Base-by-base conservation (phyloP, 2,113 vertebrate species). In the Phrynosoma blainvillii region DNA sequence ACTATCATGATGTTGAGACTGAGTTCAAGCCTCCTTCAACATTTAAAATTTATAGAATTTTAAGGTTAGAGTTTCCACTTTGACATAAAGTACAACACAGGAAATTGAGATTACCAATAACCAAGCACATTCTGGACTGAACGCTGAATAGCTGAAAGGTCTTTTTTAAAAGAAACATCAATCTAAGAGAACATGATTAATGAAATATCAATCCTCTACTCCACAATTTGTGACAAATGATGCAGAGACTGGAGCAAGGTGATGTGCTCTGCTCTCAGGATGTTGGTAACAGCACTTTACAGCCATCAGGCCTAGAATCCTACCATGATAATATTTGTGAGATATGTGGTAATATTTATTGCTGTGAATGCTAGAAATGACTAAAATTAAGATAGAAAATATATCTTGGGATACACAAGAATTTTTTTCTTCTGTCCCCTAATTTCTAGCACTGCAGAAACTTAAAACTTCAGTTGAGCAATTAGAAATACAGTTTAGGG, bases 31-130 rank as follows among this genome's bases (percentile, higher is more conserved):
- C 14, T 42, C 32, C 52, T 59, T 36, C 18, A 59, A 2, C 32
- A 76, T 42, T 59, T 76, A 62, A 56, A 76, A 85, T 85, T 27
- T 62, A 85, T 76, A 85, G 84, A 75, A 76, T 25, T 36, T 85
- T 40, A 76, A 85, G 73, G 18, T 85, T 85, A 62, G 21, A 62
- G 7, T 85, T 27, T 62, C 82, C 30, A 32, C 47, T 84, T 30
- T 74, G 23, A 25, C 4, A 23, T 25, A 82, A 74, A 56, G n/a
- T 21, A 13, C n/a, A 36, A 6, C 42, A 23, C 23, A 68, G 47
- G 21, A 40, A n/a, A 32, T 20, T 18, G 68, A 71, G 27, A 47
- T 71, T 32, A 71, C 65, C 81, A 70, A 54, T n/a, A 54, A 30
- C 66, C 42, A 9, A 75, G 13, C 54, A 14, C 56, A 75, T 75